Conservation (phyloP, 2,888 invertebrate species). For the Germaria angustata region DNA sequence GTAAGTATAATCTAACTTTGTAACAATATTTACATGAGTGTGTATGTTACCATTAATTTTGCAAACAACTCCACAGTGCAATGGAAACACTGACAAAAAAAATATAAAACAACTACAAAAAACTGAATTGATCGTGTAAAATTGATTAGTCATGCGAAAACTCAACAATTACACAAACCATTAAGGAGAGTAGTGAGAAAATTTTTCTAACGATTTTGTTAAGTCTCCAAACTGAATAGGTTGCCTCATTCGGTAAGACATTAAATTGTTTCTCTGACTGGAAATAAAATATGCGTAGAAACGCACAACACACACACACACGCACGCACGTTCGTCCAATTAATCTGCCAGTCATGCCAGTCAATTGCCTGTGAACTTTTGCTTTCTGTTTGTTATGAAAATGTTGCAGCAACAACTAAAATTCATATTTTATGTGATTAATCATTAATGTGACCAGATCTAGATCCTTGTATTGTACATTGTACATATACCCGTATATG, state of each 20-base stretch:
- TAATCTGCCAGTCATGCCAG: slow-evolving; percentile 8
- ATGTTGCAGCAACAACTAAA: neutral
- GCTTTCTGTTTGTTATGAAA: slow-evolving; percentile 21
- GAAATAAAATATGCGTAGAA: too few species aligned
- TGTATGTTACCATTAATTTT: too few species aligned
- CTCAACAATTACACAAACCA: slow-evolving; percentile 33
- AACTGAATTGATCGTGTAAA: neutral
- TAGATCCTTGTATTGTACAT: too few species aligned
- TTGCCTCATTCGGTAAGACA: too few species aligned
- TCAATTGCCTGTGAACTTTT: slow-evolving; percentile 51
- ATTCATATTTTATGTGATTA: neutral
- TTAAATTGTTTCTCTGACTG: too few species aligned
- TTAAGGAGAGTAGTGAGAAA: neutral
- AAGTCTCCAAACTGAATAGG: too few species aligned
- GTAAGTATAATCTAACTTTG: too few species aligned
- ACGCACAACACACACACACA: too few species aligned
- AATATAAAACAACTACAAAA: neutral
- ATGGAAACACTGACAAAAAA: neutral
- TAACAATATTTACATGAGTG: too few species aligned
- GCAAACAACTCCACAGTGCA: neutral
- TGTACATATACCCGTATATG: too few species aligned
- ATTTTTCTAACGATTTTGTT: neutral
- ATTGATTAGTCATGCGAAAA: slow-evolving; percentile 39
- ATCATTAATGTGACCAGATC: slow-evolving; percentile 7
- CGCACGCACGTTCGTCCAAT: neutral